Evolutionary conservation across 35 echinoderm and acorn worm genomes (phyloP), one percentile per base, ranked within the genome.

Genomic region (Patiria miniata): DNA sequence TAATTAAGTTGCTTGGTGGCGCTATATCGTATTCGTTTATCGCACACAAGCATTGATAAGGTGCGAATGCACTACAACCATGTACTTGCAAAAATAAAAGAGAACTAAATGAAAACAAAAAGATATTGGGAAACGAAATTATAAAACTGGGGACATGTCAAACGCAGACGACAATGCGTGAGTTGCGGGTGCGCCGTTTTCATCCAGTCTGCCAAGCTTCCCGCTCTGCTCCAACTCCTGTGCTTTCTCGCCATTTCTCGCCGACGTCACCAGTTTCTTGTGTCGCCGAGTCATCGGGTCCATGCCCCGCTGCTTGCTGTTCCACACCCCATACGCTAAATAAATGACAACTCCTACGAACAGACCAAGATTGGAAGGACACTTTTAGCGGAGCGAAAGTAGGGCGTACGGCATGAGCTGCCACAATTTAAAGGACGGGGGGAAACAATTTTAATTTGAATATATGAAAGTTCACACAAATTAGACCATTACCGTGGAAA

Each of bases 321-420:
- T 39, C 79, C 82, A 93, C 21, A 93, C 47, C 40, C 91, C 86
- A 52, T 93, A 93, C 26, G 28, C 79, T 12, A 93, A 83, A 33
- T 93, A 93, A 42, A 93, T 87, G 1, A 82, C 36, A 6, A 88
- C 52, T n/a, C 91, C 91, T 93, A 40, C 8, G 58, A 1, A 52
- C 9, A 68, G 86, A 77, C n/a, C n/a, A n/a, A n/a, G 9, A 83
- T 37, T 12, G 81, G 32, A 10, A 83, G 26, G 21, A 2, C n/a
- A 80, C 32, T 23, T 36, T 34, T 29, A 56, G 51, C 14, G 51
- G 15, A 83, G 2, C 23, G 0, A 30, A 8, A 17, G 26, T 8
- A 8, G 5, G 19, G 17, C 0, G 30, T 7, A n/a, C 7, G 23
- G 52, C 7, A 26, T 83, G 18, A 32, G 8, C 23, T 55, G 6